Evolutionary conservation across 2,888 invertebrate species (phyloP).

Genomic region (Rhynchonema sp.): DNA sequence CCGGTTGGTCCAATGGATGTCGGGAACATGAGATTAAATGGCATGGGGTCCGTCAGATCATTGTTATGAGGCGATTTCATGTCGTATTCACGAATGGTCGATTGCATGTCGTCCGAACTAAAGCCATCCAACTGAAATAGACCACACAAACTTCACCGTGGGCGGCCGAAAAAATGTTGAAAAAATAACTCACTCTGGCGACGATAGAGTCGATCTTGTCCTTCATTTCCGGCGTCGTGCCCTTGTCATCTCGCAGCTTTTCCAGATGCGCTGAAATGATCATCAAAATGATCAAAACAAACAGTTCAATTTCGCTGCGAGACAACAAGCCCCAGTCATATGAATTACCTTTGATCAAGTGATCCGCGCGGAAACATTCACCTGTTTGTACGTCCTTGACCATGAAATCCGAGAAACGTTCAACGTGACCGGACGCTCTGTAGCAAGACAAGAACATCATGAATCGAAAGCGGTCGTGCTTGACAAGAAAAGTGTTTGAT

Average conservation of each 20-base stretch:
- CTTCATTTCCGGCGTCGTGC: neutral
- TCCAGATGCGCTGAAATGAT: slow-evolving; percentile 12
- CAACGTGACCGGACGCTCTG: slow-evolving; percentile 91
- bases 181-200: neutral
- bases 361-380: slow-evolving; percentile 91
- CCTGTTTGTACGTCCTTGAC: slow-evolving; percentile 87
- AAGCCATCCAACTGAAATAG: slow-evolving; percentile 56
- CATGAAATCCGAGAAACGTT: slow-evolving; percentile 96
- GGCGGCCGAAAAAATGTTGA: neutral
- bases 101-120: slow-evolving; percentile 68
- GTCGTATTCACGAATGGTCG: slow-evolving; percentile 58
- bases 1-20: slow-evolving; percentile 95
- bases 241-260: slow-evolving; percentile 10
- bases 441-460: too few species aligned
- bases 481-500: too few species aligned
- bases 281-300: neutral
- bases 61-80: slow-evolving; percentile 91
- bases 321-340: neutral
- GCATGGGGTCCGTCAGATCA: slow-evolving; percentile 76
- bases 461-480: too few species aligned
- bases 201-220: neutral
- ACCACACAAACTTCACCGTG: neutral
- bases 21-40: slow-evolving; percentile 97
- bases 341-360: slow-evolving; percentile 57
- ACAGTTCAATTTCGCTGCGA: neutral